Base-by-base conservation (phyloP, 2,113 vertebrate species). In the Acanthochromis polyacanthus region DNA sequence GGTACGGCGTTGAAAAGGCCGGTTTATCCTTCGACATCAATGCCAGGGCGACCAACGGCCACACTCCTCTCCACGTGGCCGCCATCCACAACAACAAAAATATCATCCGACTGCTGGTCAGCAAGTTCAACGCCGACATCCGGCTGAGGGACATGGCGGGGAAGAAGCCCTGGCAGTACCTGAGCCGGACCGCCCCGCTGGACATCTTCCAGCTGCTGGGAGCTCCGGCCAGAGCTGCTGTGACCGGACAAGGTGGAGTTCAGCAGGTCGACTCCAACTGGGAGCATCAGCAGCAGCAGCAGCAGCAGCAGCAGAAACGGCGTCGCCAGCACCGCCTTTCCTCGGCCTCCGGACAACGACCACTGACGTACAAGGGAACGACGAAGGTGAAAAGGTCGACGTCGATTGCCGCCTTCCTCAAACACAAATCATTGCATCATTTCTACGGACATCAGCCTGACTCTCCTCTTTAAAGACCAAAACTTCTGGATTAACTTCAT, bases 51-150 rank as follows among this genome's bases (percentile, higher is more conserved):
- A 90, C 92, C 3, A 95, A 96, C 0, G 97, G 97, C 10, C 96
- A 99, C 87, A 99, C 98, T 0, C 96, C 98, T 0, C 90, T 99
- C 53, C 98, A 99, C 86, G 79, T 99, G 6, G 97, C 97, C 0
- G 96, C 96, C 87, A 97, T 99, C 7, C 96, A 99, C 0, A 93
- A 95, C 15, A 93, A 96, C 89, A 94, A 95, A 80, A 93, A 90
- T 5, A 89, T 96, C 23, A 95, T 98, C 12, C 95, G 93, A 25
- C 43, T 98, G 78, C 95, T 99, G 56, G 96, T 99, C 38, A 92
- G 92, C 75, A 96, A 95, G 77, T 91, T 96, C 71, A 81, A 43
- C n/a, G 97, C 96, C 10, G 82, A 92, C n/a, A 92, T 96, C 28
- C 88, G 79, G 17, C 17, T 97, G 32, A 80, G 98, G 64, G 98